Base-by-base conservation (phyloP, 2,113 vertebrate species). In the Lophius piscatorius region DNA sequence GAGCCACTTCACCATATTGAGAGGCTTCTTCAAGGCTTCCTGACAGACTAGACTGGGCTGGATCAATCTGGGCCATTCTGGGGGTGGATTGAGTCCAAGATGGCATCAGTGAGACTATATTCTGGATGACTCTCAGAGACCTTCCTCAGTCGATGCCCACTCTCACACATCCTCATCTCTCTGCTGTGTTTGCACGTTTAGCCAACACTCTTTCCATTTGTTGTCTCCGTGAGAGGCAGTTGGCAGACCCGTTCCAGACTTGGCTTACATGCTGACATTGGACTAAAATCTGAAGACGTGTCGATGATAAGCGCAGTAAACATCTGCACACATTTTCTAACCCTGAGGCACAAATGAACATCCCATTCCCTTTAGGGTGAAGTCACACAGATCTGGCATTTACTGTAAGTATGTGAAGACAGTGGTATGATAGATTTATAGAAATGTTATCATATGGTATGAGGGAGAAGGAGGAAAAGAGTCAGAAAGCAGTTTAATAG, bases 21-120 rank as follows among this genome's bases (percentile, higher is more conserved):
- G 63, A 69, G 57, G 67, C 62, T 71, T 74, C 51, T 76, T 46
- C 80, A 60, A 66, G 73, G 68, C 51, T 74, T 54, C 20, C 42
- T 60, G 54, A 64, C 34, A 48, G 58, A 57, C 42, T 49, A 21
- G 44, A 70, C 57, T 26, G 61, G 51, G 46, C 59, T 70, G 59
- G 60, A 33, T 41, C 52, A 56, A 81, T 77, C 63, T 39, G 45
- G 75, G 69, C 31, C 58, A 50, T 41, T 24, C 21, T 55, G 55
- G 20, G 52, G 44, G 69, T 58, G 39, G 75, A 47, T 26, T n/a
- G 21, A 45, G 49, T 74, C 68, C 70, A 83, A 79, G 51, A 16
- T 9, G 12, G 59, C 61, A 48, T 22, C 64, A 24, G 52, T 76
- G 54, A 68, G 46, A 28, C 45, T 29, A 39, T 17, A 58, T 77